phyloP scores from a whole-genome alignment of 2,113 vertebrate genomes.

The Oncorhynchus masou region DNA sequence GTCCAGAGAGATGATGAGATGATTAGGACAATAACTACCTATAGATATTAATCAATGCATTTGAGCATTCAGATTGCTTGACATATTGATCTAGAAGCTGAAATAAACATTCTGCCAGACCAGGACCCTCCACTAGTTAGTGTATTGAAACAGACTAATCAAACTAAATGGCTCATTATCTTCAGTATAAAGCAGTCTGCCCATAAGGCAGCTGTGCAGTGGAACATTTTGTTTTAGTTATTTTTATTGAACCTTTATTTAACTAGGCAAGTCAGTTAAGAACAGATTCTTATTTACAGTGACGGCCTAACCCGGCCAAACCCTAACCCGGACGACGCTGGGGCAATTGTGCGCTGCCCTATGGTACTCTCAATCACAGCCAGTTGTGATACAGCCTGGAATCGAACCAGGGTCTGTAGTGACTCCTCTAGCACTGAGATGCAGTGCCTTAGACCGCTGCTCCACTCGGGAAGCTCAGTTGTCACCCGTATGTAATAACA shows the following conservation, averaged over 20 bases:
- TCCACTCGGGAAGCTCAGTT: slow-evolving; percentile 14
- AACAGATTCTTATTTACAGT: no score
- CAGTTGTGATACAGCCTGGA: no score
- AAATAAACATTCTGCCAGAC: slow-evolving; percentile 45
- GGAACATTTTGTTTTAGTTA: slow-evolving; percentile 7
- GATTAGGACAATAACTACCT: slow-evolving; percentile 61
- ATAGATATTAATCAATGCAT: slow-evolving; percentile 58
- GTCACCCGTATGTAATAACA: slow-evolving; percentile 41
- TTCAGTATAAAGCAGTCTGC: slow-evolving; percentile 59
- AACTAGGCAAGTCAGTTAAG: no score
- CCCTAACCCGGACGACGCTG: no score
- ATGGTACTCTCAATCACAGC: no score
- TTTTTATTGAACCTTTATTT: no score
- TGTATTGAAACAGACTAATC: slow-evolving; percentile 38
- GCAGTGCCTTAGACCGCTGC: no score
- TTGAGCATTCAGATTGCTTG: slow-evolving; percentile 51
- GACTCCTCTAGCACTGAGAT: no score
- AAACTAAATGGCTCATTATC: slow-evolving; percentile 68
- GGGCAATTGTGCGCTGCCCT: no score
- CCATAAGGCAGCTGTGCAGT: slow-evolving; percentile 50
- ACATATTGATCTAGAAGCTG: slow-evolving; percentile 69
- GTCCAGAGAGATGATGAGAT: slow-evolving; percentile 43
- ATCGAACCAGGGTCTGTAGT: no score
- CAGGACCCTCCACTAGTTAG: no score
- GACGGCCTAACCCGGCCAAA: no score